These are phyloP conservation scores for Perognathus longimembris DNA, from an alignment of 2,113 vertebrate genomes.

Conservation along the genomic window DNA sequence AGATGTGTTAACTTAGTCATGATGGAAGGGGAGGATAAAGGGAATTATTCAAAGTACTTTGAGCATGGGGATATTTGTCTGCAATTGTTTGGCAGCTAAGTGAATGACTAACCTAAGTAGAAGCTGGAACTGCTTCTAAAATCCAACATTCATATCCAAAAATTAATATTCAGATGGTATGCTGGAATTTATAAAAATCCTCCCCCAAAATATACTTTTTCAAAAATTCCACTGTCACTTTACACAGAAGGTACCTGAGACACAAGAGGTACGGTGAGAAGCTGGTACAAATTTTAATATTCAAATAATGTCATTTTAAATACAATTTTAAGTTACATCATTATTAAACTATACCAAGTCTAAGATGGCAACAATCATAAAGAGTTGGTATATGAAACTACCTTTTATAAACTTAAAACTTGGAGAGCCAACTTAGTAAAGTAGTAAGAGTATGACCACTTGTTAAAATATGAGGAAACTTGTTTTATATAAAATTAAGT, in stretches of 20 bases:
- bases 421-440: conserved; percentile 5
- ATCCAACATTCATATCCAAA: background rate
- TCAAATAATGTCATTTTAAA: conserved; percentile 22
- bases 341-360: conserved; percentile 4
- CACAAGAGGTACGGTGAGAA: background rate
- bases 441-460: background rate
- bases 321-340: background rate
- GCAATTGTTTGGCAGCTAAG: background rate
- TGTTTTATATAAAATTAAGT: conserved; percentile 37
- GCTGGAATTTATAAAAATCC: background rate
- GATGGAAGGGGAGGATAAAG: background rate
- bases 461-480: background rate
- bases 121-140: background rate
- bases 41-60: background rate
- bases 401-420: conserved; percentile 36
- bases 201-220: background rate
- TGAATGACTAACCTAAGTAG: background rate
- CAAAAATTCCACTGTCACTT: background rate
- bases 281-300: background rate
- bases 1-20: background rate
- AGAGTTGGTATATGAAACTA: background rate
- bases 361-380: background rate
- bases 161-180: background rate
- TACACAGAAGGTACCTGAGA: background rate
- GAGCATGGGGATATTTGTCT: background rate